Percentiles rank a stretch among this genome's conserved stretches.
These are phyloP conservation scores for Petrocephalus zakoni DNA, from an alignment of 2,113 vertebrate genomes.

Conservation along the genomic window DNA sequence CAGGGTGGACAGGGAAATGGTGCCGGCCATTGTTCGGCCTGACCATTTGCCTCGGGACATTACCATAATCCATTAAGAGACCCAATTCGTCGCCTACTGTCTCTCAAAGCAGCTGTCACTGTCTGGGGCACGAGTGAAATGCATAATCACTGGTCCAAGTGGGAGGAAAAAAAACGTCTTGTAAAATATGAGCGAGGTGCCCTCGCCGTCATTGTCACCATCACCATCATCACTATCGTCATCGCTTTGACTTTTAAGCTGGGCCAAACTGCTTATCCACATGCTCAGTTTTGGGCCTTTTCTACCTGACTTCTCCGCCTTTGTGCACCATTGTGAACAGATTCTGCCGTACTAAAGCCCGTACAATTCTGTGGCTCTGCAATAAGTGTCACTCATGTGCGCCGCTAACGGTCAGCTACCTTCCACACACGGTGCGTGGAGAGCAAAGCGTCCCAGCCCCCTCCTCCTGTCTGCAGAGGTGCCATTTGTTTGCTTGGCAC, in stretches of 20 bases:
- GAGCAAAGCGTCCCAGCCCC: background rate
- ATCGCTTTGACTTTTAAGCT: background rate
- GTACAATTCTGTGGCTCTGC: background rate
- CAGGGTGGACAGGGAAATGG: background rate
- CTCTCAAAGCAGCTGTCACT: constrained; percentile 2
- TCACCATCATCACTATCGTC: background rate
- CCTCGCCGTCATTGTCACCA: background rate
- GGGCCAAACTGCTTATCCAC: background rate
- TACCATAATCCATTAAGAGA: constrained; percentile 13
- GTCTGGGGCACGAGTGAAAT: background rate
- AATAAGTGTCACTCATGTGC: background rate
- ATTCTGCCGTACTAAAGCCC: background rate
- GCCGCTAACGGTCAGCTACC: background rate
- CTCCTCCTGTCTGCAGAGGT: background rate
- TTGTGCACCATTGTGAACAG: background rate
- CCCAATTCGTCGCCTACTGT: background rate
- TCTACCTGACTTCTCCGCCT: background rate
- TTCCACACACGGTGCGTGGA: background rate
- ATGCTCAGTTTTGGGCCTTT: background rate
- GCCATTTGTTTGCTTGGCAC: background rate
- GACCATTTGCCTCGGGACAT: constrained; percentile 5
- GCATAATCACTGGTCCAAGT: background rate
- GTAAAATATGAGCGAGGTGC: background rate
- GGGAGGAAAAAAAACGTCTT: background rate
- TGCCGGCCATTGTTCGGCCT: background rate